Percentiles rank a stretch among this genome's conserved stretches.
Conservation (phyloP, 2,888 invertebrate genomes). For the Heliothis peltigera region DNA sequence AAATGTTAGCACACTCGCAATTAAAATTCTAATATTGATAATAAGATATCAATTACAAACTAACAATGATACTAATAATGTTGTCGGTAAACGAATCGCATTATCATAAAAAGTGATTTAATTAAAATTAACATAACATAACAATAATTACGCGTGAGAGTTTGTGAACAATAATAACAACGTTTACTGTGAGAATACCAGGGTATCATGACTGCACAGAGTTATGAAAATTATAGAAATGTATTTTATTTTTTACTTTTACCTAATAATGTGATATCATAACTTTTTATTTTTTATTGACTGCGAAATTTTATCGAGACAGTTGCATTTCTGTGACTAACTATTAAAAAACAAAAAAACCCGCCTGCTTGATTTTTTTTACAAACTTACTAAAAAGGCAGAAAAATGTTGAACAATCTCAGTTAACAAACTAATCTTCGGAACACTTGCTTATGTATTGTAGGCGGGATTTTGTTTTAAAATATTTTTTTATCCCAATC, state of each 20-base stretch:
- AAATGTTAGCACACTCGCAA: neutral
- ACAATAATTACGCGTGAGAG: conserved; percentile 56
- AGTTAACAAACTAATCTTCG: no score
- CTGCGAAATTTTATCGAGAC: no score
- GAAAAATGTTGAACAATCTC: no score
- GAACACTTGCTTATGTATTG: no score
- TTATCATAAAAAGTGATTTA: conserved; percentile 39
- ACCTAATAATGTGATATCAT: no score
- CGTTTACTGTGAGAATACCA: conserved; percentile 55
- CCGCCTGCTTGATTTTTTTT: no score
- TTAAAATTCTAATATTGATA: neutral
- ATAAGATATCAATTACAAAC: conserved; percentile 34
- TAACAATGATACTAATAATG: conserved; percentile 18
- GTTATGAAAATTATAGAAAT: conserved; percentile 24
- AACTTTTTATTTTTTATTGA: no score
- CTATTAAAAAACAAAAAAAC: no score
- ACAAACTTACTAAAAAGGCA: no score
- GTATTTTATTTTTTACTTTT: conserved; percentile 1
- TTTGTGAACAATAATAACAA: conserved; percentile 42
- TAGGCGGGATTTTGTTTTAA: no score
- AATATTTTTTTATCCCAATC: no score
- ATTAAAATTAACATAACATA: conserved; percentile 47
- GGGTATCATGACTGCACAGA: conserved; percentile 37
- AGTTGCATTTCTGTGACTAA: no score
- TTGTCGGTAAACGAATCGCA: conserved; percentile 43